Evolutionary conservation across 2,113 vertebrate genomes (phyloP), one percentile per base, ranked within the genome.

Genomic region (Thalassoma bifasciatum): DNA sequence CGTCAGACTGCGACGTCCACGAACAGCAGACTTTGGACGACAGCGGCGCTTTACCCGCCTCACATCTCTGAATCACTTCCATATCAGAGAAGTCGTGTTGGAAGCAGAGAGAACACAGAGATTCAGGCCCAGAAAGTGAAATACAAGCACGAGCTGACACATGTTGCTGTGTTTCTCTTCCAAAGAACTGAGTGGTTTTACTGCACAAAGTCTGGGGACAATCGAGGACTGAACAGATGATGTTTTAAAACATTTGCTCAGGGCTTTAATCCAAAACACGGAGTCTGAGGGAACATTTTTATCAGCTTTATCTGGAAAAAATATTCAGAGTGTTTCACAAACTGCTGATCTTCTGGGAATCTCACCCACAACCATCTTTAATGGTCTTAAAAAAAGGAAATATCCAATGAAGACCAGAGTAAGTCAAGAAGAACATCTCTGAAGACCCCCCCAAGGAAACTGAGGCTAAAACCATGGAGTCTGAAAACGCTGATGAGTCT

Each of bases 1-100:
- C 57, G 22, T 78, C 65, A 71, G 50, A 53, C 63, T 23, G 47
- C 30, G 44, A 84, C 47, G 59, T 46, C 74, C 30, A 59, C 52
- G 50, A 42, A 69, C 66, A 62, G 22, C 81, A 79, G 68, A 68
- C 71, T 40, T 1, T 52, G 57, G 66, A 42, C 9, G 6, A 60
- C 50, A 64, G 11, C 19, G 36, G 57, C n/a, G 17, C 75, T 79
- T 50, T 51, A 34, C 63, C 62, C 57, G 54, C 58, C 40, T 72
- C 10, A 21, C 30, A 37, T 16, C 36, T 44, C 50, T 24, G 23
- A 71, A 42, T 74, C n/a, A 38, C 34, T 69, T 72, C n/a, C 56
- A 60, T 53, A 46, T 61, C 77, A 56, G 52, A 49, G 46, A 42
- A n/a, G 23, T 23, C 50, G 24, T 61, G 24, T 57, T 24, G 8